phyloP scores from a whole-genome alignment of 1,140 invertebrate species.

The Teleogryllus occipitalis region DNA sequence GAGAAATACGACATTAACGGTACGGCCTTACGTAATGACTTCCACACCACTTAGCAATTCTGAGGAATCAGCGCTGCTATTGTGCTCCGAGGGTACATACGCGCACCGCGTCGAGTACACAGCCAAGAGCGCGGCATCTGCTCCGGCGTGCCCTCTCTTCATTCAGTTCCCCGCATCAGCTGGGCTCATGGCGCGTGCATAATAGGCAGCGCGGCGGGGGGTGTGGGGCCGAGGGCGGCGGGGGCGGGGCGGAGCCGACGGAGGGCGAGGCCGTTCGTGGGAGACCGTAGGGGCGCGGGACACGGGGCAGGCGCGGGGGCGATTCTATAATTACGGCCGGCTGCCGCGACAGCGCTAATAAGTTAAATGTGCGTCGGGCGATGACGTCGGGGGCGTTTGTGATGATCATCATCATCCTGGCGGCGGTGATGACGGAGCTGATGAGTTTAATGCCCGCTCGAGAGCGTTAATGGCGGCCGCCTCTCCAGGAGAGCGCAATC shows the following conservation, averaged over 20 bases:
- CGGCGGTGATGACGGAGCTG: background rate
- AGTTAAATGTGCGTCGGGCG: background rate
- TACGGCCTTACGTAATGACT: too few relatives aligned
- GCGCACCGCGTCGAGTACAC: too few relatives aligned
- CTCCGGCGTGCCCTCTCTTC: too few relatives aligned
- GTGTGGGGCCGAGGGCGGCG: too few relatives aligned
- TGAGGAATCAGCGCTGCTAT: too few relatives aligned
- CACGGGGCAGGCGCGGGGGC: background rate
- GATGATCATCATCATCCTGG: background rate
- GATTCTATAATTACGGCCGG: background rate
- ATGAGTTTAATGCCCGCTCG: background rate
- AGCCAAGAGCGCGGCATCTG: too few relatives aligned
- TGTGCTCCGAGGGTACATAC: too few relatives aligned
- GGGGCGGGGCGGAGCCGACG: too few relatives aligned
- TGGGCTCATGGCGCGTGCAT: background rate
- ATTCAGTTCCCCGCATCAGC: background rate
- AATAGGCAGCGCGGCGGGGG: background rate
- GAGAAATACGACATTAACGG: too few relatives aligned
- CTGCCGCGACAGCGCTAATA: background rate
- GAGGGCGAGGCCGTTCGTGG: background rate
- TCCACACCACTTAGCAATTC: too few relatives aligned
- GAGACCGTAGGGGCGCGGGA: background rate
- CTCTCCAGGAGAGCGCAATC: background rate
- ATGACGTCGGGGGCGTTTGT: background rate
- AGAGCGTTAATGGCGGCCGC: background rate